phyloP scores from a whole-genome alignment of 2,113 vertebrate species.

The zebrafish (Danio rerio) region GRCz12tu NC_133177.1:53853001-53853500 shows the following conservation, averaged over 20 bases:
- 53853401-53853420: slow-evolving; percentile 46
- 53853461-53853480: slow-evolving; percentile 79
- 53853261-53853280: slow-evolving; percentile 37
- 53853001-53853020: too few species aligned
- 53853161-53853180: not conserved
- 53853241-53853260: slow-evolving; percentile 40
- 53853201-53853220: slow-evolving; percentile 49
- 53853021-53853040: too few species aligned
- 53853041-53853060: too few species aligned
- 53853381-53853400: slow-evolving; percentile 52
- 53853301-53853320: slow-evolving; percentile 39
- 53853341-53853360: not conserved
- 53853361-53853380: slow-evolving; percentile 53
- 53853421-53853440: slow-evolving; percentile 72
- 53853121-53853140: too few species aligned
- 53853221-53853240: slow-evolving; percentile 25
- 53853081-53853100: too few species aligned
- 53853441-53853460: slow-evolving; percentile 74
- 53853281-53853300: slow-evolving; percentile 44
- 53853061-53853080: too few species aligned
- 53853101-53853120: too few species aligned
- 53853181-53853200: not conserved
- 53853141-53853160: slow-evolving; percentile 13
- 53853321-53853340: not conserved
- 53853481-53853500: slow-evolving; percentile 80